Base-by-base conservation (phyloP, 2,113 vertebrate species). In the Caranx melampygus region DNA sequence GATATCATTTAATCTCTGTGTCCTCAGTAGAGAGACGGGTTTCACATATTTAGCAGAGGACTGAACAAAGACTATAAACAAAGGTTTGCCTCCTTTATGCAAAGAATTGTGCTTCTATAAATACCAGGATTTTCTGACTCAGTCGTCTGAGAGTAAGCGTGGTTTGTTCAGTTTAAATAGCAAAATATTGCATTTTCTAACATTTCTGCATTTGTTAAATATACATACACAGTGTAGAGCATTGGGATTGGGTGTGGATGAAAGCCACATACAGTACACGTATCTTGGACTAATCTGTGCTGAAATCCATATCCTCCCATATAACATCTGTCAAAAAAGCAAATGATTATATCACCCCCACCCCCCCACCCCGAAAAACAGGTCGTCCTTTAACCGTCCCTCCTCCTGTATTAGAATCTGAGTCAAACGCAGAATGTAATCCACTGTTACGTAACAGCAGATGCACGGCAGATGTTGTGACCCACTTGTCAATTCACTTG, bases 381-480 rank as follows among this genome's bases (percentile, higher is more conserved):
- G 18, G n/a, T 58, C 55, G 57, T 73, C 49, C 66, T 85, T 63
- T 58, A 54, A 33, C 18, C 49, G 6, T 10, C 58, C 80, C 63
- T 60, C 33, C 37, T 37, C 72, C 37, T 62, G 59, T 78, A 67
- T 75, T 70, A 68, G 61, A 86, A 79, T 65, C 74, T 51, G 61
- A 75, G 59, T 62, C 57, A 66, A 83, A 65, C 49, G 58, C 67
- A 45, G 65, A 47, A 55, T 59, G 61, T 89, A 79, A 90, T 89
- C 88, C 64, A 34, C 11, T 10, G 40, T 92, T 91, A 84, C 26
- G 44, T 81, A 85, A 87, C 78, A 69, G 72, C 86, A 84, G 86
- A 77, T 84, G 85, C 62, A 51, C 2, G 57, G 34, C 87, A 86
- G 87, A 89, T 90, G 89, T 74, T 85, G 79, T 75, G 88, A 91